These are phyloP conservation scores for Chionoecetes opilio DNA, from an alignment of 1,140 invertebrate species.

Conservation along the genomic window DNA sequence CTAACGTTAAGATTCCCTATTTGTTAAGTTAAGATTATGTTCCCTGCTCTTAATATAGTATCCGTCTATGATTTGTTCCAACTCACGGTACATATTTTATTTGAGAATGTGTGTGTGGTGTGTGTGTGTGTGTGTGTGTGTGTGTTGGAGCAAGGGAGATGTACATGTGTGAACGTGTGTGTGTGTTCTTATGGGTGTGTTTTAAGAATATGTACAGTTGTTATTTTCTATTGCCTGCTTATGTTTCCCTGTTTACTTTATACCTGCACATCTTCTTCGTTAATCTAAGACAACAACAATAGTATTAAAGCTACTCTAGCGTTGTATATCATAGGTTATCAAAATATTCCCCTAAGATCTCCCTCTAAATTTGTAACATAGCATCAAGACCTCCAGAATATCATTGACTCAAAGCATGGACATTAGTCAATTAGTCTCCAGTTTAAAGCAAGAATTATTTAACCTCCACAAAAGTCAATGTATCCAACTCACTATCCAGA, in stretches of 20 bases:
- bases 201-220: background rate
- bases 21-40: no score
- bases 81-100: no score
- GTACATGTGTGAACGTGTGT: no score
- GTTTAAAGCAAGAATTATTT: background rate
- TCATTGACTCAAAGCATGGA: background rate
- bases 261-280: background rate
- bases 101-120: no score
- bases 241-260: background rate
- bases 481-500: background rate
- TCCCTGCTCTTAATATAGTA: no score
- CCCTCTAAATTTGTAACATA: background rate
- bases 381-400: background rate
- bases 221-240: slow-evolving; percentile 13
- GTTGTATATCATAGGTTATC: background rate
- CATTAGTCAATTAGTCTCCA: background rate
- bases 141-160: no score
- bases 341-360: background rate
- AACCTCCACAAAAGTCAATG: background rate
- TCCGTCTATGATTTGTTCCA: no score
- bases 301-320: background rate
- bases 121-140: no score
- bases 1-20: no score
- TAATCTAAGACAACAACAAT: background rate
- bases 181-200: background rate